A percentile compares a stretch with the other conserved stretches of the same genome.
Evolutionary conservation across 1,140 invertebrate genomes (phyloP).

Genomic region (Cyrtorhinus lividipennis): DNA sequence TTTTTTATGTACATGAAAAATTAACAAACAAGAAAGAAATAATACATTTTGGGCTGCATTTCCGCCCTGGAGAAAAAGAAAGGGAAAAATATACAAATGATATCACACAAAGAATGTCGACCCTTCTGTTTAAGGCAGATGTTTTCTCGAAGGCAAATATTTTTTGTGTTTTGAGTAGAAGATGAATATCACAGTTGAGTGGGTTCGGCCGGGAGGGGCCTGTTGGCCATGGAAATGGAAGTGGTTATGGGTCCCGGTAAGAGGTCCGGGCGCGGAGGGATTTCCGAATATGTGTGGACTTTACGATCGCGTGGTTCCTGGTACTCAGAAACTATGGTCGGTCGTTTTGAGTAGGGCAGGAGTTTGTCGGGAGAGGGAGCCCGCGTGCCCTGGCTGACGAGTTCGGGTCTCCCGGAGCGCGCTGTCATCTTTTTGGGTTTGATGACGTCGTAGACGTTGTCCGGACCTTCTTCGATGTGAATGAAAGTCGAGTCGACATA

Average conservation of each 20-base stretch:
- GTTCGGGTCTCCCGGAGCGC: slow-evolving; percentile 18
- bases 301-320: slow-evolving; percentile 35
- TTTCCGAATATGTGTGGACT: slow-evolving; percentile 36
- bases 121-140: slow-evolving; percentile 13
- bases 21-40: too few relatives aligned
- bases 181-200: slow-evolving; percentile 15
- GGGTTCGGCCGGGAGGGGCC: slow-evolving; percentile 42
- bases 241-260: slow-evolving; percentile 23
- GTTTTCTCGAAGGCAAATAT: slow-evolving; percentile 13
- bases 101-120: slow-evolving; percentile 9
- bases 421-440: slow-evolving; percentile 32
- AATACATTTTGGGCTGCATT: background rate
- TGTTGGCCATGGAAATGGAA: slow-evolving; percentile 39
- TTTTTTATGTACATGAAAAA: too few relatives aligned
- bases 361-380: slow-evolving; percentile 46
- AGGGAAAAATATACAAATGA: background rate
- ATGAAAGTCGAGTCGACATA: slow-evolving; percentile 22
- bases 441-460: slow-evolving; percentile 48
- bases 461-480: slow-evolving; percentile 30
- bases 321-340: slow-evolving; percentile 35
- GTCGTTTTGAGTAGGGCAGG: slow-evolving; percentile 27
- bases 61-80: background rate
- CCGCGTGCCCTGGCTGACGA: slow-evolving; percentile 41
- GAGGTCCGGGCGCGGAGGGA: slow-evolving; percentile 30
- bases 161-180: background rate